Percentiles rank a stretch among this genome's conserved stretches.
Evolutionary conservation across 2,888 invertebrate species (phyloP).

Genomic region (Eupithecia tripunctaria): DNA sequence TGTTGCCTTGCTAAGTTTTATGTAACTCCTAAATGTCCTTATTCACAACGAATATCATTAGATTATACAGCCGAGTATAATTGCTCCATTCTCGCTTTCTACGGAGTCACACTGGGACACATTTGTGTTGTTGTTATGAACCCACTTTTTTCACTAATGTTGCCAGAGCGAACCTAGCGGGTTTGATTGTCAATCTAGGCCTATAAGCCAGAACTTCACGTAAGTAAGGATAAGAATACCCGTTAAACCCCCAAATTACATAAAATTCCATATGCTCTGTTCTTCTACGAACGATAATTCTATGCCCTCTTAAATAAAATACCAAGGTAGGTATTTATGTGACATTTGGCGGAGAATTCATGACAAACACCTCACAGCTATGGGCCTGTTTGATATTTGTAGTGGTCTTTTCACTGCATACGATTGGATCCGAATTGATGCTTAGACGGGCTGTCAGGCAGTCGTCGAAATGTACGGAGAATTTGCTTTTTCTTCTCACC

Average conservation of each 20-base stretch:
- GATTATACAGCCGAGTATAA: too few species aligned
- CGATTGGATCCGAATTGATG: conserved; percentile 65
- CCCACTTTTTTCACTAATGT: background rate
- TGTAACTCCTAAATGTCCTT: too few species aligned
- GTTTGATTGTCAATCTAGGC: too few species aligned
- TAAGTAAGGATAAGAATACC: too few species aligned
- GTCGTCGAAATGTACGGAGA: conserved; percentile 63
- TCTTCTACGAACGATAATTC: too few species aligned
- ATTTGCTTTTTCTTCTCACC: conserved; percentile 50
- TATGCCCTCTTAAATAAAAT: background rate
- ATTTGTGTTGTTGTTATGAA: background rate
- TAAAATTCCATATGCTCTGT: too few species aligned
- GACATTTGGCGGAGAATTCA: conserved; percentile 3
- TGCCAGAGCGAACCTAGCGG: too few species aligned
- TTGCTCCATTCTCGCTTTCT: background rate
- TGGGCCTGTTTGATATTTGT: background rate
- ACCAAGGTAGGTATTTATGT: background rate
- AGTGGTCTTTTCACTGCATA: conserved; percentile 54
- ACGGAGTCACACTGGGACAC: background rate
- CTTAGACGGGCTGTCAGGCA: conserved; percentile 58
- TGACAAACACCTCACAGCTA: background rate
- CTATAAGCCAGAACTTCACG: too few species aligned
- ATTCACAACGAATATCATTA: too few species aligned
- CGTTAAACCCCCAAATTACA: too few species aligned
- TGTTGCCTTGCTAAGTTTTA: too few species aligned